Conservation (phyloP, 2,797 vertebrate genomes). For the Sebastiscus tertius region DNA sequence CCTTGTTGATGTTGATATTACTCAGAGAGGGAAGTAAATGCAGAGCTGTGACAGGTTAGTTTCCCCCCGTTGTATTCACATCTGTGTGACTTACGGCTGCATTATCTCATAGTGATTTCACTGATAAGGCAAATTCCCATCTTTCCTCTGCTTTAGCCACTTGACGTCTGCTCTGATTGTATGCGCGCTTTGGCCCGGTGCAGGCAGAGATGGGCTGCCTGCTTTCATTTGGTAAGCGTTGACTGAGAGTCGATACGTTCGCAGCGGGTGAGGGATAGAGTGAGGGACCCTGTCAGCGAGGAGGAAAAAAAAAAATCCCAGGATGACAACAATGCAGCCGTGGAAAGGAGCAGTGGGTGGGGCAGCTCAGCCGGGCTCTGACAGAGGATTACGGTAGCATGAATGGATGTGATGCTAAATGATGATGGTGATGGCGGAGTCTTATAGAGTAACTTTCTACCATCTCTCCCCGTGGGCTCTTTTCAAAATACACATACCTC, state of each 20-base stretch:
- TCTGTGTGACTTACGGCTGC: conserved; percentile 35
- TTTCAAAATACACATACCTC: neutral
- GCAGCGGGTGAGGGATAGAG: conserved; percentile 63
- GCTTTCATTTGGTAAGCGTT: conserved; percentile 73
- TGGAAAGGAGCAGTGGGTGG: conserved; percentile 43
- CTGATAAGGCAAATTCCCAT: conserved; percentile 61
- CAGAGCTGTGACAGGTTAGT: conserved; percentile 39
- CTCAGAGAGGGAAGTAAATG: conserved; percentile 23
- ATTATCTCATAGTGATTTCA: conserved; percentile 55
- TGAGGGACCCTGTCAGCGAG: conserved; percentile 53
- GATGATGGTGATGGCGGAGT: conserved; percentile 27
- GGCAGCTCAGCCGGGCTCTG: neutral
- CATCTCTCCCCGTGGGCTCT: neutral
- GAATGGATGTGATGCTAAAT: conserved; percentile 43
- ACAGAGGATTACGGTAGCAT: conserved; percentile 26
- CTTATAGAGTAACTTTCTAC: neutral
- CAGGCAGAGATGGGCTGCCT: conserved; percentile 69
- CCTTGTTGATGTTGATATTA: conserved; percentile 12
- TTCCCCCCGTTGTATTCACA: conserved; percentile 22
- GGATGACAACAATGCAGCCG: conserved; percentile 36
- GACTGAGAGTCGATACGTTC: conserved; percentile 74
- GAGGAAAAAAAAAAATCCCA: neutral
- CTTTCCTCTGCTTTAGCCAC: conserved; percentile 45
- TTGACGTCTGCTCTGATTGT: conserved; percentile 69
- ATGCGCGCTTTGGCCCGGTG: conserved; percentile 19